A percentile compares a stretch with the other conserved stretches of the same genome.
phyloP scores from a whole-genome alignment of 2,113 vertebrate species.

The Gymnarchus niloticus region DNA sequence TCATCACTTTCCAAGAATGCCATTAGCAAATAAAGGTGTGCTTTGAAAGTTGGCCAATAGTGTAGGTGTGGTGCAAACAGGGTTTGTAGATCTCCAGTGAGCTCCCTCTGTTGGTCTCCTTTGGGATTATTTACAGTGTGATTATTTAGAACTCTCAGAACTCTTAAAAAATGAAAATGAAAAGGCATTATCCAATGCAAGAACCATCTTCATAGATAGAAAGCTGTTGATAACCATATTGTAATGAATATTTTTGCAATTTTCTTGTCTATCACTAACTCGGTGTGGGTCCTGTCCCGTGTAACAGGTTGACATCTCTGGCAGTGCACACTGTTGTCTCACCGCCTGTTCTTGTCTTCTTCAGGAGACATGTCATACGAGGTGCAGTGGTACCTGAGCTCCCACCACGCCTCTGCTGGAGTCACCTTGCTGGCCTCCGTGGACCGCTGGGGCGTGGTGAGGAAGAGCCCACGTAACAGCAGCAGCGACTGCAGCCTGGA shows the following conservation, averaged over 20 bases:
- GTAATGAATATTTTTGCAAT: background rate
- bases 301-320: too few species aligned
- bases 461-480: slow-evolving; percentile 62
- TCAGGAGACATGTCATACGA: slow-evolving; percentile 82
- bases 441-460: slow-evolving; percentile 75
- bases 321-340: background rate
- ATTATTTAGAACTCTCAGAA: background rate
- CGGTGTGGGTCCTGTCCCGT: background rate
- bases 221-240: too few species aligned
- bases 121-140: background rate
- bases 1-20: background rate
- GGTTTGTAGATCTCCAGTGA: background rate
- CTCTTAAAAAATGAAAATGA: background rate
- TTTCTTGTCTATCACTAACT: background rate
- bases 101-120: background rate
- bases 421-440: slow-evolving; percentile 60
- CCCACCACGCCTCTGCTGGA: slow-evolving; percentile 59
- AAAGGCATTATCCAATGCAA: background rate
- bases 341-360: background rate
- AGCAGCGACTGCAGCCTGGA: slow-evolving; percentile 81
- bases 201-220: background rate
- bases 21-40: background rate
- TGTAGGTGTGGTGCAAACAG: background rate
- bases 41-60: background rate
- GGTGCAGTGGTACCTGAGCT: slow-evolving; percentile 78